Conservation (phyloP, 2,888 invertebrate genomes). For the Diploptera punctata region DNA sequence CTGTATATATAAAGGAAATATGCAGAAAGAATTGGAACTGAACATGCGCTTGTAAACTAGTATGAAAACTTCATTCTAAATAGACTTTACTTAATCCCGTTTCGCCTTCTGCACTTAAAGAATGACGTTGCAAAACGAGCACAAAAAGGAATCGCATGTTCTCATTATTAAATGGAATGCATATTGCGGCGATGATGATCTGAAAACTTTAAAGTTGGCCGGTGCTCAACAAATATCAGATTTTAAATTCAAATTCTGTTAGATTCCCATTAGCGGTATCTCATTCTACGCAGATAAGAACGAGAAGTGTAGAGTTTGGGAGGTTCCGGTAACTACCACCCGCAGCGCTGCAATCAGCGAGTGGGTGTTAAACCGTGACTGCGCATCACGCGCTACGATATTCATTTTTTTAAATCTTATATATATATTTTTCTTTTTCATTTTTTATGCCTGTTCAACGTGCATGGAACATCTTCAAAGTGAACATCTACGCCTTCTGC, state of each 20-base stretch:
- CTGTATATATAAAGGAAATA: too few relatives aligned
- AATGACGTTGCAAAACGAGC: not conserved
- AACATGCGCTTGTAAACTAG: too few relatives aligned
- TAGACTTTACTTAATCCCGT: not conserved
- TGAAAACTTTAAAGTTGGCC: not conserved
- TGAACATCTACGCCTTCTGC: not conserved
- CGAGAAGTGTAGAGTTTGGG: not conserved
- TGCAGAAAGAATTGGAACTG: too few relatives aligned
- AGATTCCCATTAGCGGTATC: not conserved
- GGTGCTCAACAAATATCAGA: not conserved
- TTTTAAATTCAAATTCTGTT: not conserved
- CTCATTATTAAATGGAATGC: not conserved
- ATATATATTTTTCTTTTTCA: too few relatives aligned
- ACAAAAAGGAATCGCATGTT: constrained; percentile 4
- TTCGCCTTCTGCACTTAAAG: not conserved
- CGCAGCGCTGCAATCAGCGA: constrained; percentile 17
- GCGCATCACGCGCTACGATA: constrained; percentile 1
- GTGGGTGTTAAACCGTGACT: constrained; percentile 16
- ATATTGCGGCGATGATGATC: not conserved
- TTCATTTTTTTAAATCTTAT: too few relatives aligned
- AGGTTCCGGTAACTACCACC: constrained; percentile 11
- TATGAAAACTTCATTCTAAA: too few relatives aligned
- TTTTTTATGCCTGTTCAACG: not conserved
- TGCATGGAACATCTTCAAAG: not conserved
- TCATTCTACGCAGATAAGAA: not conserved